Conservation (phyloP, 2,888 invertebrate genomes). For the Cerastoderma edule region DNA sequence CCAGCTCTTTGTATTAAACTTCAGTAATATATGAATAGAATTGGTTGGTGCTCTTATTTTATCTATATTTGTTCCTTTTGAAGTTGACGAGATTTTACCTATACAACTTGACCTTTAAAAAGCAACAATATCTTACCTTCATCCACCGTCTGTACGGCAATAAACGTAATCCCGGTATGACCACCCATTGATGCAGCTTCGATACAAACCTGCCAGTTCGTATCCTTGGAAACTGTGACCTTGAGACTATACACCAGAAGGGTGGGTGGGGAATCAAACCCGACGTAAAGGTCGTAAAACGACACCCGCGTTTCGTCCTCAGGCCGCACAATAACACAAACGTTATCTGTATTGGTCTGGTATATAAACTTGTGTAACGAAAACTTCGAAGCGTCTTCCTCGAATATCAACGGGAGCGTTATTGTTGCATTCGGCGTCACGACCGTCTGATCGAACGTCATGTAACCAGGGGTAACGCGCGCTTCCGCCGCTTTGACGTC, state of each 20-base stretch:
- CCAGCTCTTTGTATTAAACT: no score
- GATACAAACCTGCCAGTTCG: constrained; percentile 41
- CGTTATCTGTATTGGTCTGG: constrained; percentile 47
- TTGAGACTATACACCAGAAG: constrained; percentile 36
- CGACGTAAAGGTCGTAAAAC: constrained; percentile 36
- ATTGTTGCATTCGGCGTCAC: constrained; percentile 32
- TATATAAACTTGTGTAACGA: constrained; percentile 65
- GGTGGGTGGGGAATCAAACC: constrained; percentile 31
- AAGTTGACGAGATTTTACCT: no score
- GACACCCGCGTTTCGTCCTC: constrained; percentile 6
- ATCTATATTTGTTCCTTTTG: no score
- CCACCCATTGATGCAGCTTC: constrained; percentile 36
- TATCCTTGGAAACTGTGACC: constrained; percentile 12
- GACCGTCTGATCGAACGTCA: constrained; percentile 44
- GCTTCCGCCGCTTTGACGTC: constrained; percentile 44
- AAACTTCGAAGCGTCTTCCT: constrained; percentile 64
- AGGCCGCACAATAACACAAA: constrained; percentile 45
- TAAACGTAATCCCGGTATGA: constrained; percentile 39
- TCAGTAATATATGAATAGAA: no score
- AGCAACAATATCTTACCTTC: constrained; percentile 38
- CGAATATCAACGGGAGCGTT: constrained; percentile 34
- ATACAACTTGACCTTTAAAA: no score
- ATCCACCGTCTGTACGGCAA: constrained; percentile 33
- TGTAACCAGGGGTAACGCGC: constrained; percentile 30
- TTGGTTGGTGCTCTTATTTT: no score